Evolutionary conservation across 2,113 vertebrate species (phyloP).

Genomic region (Triplophysa siluroides): DNA sequence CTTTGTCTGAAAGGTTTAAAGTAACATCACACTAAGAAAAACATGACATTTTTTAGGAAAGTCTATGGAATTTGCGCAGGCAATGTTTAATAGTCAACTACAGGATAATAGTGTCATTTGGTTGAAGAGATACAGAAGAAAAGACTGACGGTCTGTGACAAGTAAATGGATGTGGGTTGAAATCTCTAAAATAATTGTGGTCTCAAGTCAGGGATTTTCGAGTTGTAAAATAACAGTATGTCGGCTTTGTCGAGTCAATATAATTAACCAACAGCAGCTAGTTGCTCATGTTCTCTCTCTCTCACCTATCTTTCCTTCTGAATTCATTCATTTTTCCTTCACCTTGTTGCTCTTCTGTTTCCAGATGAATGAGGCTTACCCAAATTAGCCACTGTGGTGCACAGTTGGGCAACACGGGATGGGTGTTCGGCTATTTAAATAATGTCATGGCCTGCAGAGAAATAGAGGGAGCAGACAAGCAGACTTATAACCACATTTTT

Average conservation of each 20-base stretch:
- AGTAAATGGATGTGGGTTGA: background rate
- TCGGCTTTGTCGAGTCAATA: background rate
- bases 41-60: too few relatives aligned
- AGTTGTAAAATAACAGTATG: constrained; percentile 6
- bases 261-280: constrained; percentile 6
- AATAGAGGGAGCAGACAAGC: constrained; percentile 66
- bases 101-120: too few relatives aligned
- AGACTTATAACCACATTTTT: constrained; percentile 69
- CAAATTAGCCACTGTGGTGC: constrained; percentile 61
- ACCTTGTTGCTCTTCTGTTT: constrained; percentile 56
- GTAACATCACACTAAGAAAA: too few relatives aligned
- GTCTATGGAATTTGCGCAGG: too few relatives aligned
- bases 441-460: constrained; percentile 67
- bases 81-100: too few relatives aligned
- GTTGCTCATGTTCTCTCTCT: background rate
- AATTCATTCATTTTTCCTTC: background rate
- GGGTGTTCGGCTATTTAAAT: constrained; percentile 66
- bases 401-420: constrained; percentile 53
- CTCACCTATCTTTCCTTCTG: background rate
- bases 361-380: constrained; percentile 61
- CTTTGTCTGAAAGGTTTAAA: too few relatives aligned
- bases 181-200: background rate
- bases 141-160: background rate
- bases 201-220: background rate
- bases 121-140: too few relatives aligned